Evolutionary conservation across 2,888 invertebrate species (phyloP).

Genomic region (Eurytoma adleriae): DNA sequence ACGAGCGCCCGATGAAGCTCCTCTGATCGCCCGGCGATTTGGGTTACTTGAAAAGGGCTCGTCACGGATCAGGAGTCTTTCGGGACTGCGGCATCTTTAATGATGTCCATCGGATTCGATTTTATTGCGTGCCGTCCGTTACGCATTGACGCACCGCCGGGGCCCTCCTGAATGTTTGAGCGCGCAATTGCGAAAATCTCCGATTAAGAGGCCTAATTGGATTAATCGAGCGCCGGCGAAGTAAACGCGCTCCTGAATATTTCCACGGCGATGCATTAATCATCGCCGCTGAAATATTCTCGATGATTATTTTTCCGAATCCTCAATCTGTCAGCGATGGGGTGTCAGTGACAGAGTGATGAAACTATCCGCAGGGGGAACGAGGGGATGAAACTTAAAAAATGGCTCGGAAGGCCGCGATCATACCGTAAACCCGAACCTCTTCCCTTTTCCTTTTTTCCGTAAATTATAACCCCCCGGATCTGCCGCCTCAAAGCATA

Average conservation of each 20-base stretch:
- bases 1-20: background rate
- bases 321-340: background rate
- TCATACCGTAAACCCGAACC: background rate
- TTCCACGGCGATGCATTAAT: background rate
- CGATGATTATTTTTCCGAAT: background rate
- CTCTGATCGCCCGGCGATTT: background rate
- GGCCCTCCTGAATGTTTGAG: background rate
- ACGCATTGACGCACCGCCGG: background rate
- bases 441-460: slow-evolving; percentile 21
- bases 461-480: background rate
- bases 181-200: background rate
- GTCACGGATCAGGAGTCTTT: background rate
- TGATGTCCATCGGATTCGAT: background rate
- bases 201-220: background rate
- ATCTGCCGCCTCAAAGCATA: slow-evolving; percentile 24
- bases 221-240: background rate
- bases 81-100: background rate
- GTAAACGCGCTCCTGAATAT: too few species aligned
- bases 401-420: background rate
- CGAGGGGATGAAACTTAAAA: background rate
- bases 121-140: background rate
- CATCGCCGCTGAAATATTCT: background rate
- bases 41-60: background rate
- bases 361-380: slow-evolving; percentile 23
- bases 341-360: slow-evolving; percentile 9